Percentiles rank a stretch among this genome's conserved stretches.
Conservation (phyloP, 2,888 invertebrate genomes). For the Seira sanloemensis region DNA sequence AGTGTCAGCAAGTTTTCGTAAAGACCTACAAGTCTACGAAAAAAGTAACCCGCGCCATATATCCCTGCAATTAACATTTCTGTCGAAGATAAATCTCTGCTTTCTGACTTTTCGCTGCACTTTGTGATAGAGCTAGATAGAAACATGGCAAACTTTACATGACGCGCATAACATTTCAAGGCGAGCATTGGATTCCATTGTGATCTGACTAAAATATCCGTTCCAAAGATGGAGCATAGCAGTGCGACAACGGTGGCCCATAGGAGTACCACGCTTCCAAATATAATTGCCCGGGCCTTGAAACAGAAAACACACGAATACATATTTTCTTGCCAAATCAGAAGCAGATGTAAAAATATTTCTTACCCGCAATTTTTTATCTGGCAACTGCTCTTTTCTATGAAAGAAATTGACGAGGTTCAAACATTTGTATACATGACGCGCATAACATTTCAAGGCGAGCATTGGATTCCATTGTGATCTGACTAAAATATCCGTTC, state of each 20-base stretch:
- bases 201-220: background rate
- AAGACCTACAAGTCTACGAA: conserved; percentile 34
- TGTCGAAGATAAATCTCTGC: background rate
- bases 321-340: no score
- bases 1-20: conserved; percentile 28
- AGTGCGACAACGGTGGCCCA: background rate
- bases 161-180: conserved; percentile 18
- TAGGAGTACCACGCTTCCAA: background rate
- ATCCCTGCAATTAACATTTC: background rate
- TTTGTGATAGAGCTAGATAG: background rate
- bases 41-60: background rate
- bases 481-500: conserved; percentile 6
- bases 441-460: conserved; percentile 20
- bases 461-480: conserved; percentile 25
- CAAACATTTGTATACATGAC: no score
- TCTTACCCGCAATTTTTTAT: background rate
- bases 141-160: conserved; percentile 19
- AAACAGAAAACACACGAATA: background rate
- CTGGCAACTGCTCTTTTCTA: background rate
- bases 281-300: background rate
- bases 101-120: background rate
- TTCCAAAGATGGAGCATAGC: conserved; percentile 28
- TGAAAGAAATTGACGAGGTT: conserved; percentile 17
- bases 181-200: conserved; percentile 24
- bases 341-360: no score